Evolutionary conservation across 2,113 vertebrate genomes (phyloP), one percentile per base, ranked within the genome.

Genomic region (Mesitornis unicolor): DNA sequence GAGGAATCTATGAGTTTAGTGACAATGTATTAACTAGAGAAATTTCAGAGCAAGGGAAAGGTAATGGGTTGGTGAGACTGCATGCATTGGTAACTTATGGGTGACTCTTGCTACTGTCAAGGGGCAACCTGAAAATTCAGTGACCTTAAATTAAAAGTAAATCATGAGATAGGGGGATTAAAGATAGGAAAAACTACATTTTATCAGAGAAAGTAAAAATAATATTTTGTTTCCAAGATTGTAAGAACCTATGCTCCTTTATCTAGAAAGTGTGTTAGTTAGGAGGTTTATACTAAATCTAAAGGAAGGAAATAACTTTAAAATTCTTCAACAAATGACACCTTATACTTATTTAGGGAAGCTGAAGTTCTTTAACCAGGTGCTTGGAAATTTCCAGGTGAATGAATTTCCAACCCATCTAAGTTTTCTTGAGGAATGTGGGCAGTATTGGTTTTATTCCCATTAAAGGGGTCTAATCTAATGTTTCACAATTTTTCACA

Each of bases 71-170:
- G n/a, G 21, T 79, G 43, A 64, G 22, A 43, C 43, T 56, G 5
- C 11, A 4, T 60, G 18, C 1, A 0, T 24, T 54, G n/a, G 8
- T 50, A 59, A 53, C 6, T 80, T 68, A 59, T 1, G 12, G 7
- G 5, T 25, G 24, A 22, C 29, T 69, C 90, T 59, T 89, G 11
- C 11, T 69, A 54, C 38, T 35, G 21, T 38, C 29, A 69, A 86
- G 50, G 21, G 19, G 14, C 54, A 69, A 40, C 16, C 16, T 73
- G 42, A 63, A 88, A 90, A 81, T 26, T 61, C 53, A 38, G 31
- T 51, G 28, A 76, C 10, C 7, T 73, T 73, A 73, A 91, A 89
- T 79, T 21, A 61, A 18, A 74, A 47, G 11, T 36, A 76, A 73
- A 70, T 18, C 50, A 80, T 53, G n/a, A 43, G 28, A 38, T 19